A percentile compares a stretch with the other conserved stretches of the same genome.
Conservation (phyloP, 2,113 vertebrate genomes). For the Pithys albifrons region DNA sequence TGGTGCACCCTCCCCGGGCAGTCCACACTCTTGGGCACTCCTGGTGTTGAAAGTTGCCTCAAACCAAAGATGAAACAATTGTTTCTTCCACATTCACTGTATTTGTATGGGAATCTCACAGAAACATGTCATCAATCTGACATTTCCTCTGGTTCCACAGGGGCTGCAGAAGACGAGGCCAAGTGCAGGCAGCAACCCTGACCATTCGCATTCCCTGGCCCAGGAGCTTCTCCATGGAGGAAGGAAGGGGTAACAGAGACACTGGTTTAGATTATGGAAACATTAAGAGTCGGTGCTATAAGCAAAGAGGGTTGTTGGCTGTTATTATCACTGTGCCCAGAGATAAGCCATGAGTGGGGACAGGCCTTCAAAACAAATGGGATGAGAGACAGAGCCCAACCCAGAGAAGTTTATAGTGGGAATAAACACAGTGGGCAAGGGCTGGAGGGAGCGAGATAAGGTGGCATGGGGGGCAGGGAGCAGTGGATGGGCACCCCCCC, state of each 20-base stretch:
- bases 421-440: slow-evolving; percentile 2
- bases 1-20: neutral
- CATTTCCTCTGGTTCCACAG: neutral
- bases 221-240: neutral
- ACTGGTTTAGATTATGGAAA: neutral
- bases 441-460: neutral
- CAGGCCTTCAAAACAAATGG: slow-evolving; percentile 25
- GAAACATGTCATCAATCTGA: neutral
- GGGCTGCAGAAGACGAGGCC: neutral
- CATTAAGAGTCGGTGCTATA: neutral
- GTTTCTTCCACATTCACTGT: neutral
- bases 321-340: neutral
- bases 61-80: neutral
- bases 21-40: rapidly evolving
- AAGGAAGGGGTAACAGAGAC: slow-evolving; percentile 8
- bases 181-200: neutral
- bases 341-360: slow-evolving; percentile 42
- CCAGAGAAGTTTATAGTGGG: neutral
- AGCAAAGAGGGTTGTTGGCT: slow-evolving; percentile 14
- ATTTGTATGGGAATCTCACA: neutral
- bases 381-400: neutral
- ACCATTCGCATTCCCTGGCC: neutral
- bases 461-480: neutral
- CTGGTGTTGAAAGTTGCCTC: neutral
- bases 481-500: rapidly evolving